Base-by-base conservation (phyloP, 1,140 invertebrate genomes). In the Eubasilissa regina region DNA sequence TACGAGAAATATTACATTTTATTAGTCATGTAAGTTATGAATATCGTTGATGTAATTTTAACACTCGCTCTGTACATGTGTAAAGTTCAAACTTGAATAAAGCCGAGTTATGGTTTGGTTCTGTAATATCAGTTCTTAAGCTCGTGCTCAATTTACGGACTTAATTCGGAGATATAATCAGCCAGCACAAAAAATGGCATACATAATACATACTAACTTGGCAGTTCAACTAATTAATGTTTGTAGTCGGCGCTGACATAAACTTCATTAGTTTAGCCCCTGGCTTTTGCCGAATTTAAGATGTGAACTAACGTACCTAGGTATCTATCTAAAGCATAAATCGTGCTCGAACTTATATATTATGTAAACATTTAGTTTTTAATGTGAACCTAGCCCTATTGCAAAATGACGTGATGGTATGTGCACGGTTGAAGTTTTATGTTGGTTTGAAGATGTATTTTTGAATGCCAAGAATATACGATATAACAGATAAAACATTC, bases 91-190 rank as follows among this genome's bases (percentile, higher is more conserved):
- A 58, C 3, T 15, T 55, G n/a, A 55, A n/a, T 56, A 19, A 9
- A 1, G 19, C 15, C 53, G 17, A 58, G 17, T 58, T 58, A 11
- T 58, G 10, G 60, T 13, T 25, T 64, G 25, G 44, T 47, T 68
- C 45, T 68, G 64, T 68, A 45, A 68, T 68, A 15, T 12, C 8
- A 68, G n/a, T 68, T 8, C 6, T 68, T 47, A 68, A 48, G 43
- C 64, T 68, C 64, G 64, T 47, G 64, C 64, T 35, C 44, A 35
- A 47, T 68, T 68, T 19, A 44, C 64, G 44, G 35, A 45, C n/a
- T 21, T 35, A 68, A 68, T 68, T 68, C n/a, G 64, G 44, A 68
- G 64, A 68, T 68, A 47, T 15, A 47, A 68, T 68, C 64, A 17
- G 4, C 64, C 3, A 10, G 43, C 9, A 68, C 64, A 68, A 68